These are phyloP conservation scores for Alcis repandata DNA, from an alignment of 2,888 invertebrate species.

Conservation along the genomic window DNA sequence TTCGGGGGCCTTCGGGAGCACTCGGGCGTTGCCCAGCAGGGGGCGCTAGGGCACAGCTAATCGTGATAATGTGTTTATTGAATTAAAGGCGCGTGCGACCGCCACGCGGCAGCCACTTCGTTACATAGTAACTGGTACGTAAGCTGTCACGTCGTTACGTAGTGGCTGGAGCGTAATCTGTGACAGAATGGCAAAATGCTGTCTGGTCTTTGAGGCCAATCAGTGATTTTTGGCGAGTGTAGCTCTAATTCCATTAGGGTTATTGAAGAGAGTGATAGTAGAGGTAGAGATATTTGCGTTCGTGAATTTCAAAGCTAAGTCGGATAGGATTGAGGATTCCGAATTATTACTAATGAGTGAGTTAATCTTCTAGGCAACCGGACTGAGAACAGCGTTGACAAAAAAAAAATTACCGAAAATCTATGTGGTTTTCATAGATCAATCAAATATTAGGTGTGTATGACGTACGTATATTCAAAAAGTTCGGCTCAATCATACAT, in stretches of 20 bases:
- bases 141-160: not conserved
- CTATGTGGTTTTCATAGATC: no score
- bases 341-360: not conserved
- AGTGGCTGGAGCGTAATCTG: slow-evolving; percentile 3
- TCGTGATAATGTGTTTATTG: slow-evolving; percentile 87
- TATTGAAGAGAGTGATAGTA: slow-evolving; percentile 27
- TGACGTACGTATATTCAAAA: no score
- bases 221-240: slow-evolving; percentile 36
- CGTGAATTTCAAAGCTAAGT: not conserved
- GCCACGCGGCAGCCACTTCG: slow-evolving; percentile 67
- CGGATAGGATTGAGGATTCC: not conserved
- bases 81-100: slow-evolving; percentile 84
- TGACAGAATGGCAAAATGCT: not conserved
- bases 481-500: no score
- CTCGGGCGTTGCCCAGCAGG: slow-evolving; percentile 62
- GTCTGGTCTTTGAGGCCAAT: slow-evolving; percentile 10
- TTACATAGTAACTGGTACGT: slow-evolving; percentile 3
- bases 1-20: slow-evolving; percentile 64
- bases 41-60: slow-evolving; percentile 72
- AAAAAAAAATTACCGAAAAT: no score
- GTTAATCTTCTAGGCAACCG: not conserved
- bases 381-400: no score
- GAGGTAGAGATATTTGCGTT: not conserved
- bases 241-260: slow-evolving; percentile 43
- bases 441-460: no score